Base-by-base conservation (phyloP, 2,113 vertebrate species). In the Pagrus major region DNA sequence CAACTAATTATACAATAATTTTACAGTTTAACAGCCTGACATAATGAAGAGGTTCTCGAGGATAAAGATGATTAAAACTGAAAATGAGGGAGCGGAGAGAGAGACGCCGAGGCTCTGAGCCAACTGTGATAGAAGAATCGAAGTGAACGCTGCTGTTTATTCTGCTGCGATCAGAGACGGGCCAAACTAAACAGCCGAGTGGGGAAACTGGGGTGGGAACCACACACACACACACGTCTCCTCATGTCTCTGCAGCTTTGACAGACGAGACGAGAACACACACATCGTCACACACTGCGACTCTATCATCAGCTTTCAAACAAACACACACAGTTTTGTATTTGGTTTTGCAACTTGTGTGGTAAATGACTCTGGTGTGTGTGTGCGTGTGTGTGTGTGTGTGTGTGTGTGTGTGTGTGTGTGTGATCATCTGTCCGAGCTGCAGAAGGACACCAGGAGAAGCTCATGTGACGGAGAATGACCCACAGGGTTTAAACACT, bases 21-120 rank as follows among this genome's bases (percentile, higher is more conserved):
- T 78, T 68, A 77, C 68, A 61, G 68, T 67, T 49, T 63, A 79
- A 74, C 55, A 68, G 69, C 55, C 82, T 41, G 9, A 51, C 55
- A 41, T 71, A 80, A 83, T 83, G 61, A 86, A 78, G 88, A 49
- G 69, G 37, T 76, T 82, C 82, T 79, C n/a, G 23, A 64, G 71
- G 67, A 83, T 77, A 63, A 77, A 73, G 76, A 85, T 84, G 81
- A 86, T 84, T 81, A 71, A 59, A 81, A 83, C 35, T 76, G 76
- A 80, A 81, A 84, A 81, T 52, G 71, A 79, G 71, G 58, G 35
- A 46, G 54, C 29, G 23, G 64, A 74, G 44, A 76, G n/a, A n/a
- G n/a, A n/a, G 52, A 70, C 9, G 9, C 20, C 0, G 11, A 49
- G 54, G 77, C 68, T 77, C 18, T 4, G 52, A 72, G 76, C 83